phyloP scores from a whole-genome alignment of 2,113 vertebrate species.

The Montifringilla adamsi region DNA sequence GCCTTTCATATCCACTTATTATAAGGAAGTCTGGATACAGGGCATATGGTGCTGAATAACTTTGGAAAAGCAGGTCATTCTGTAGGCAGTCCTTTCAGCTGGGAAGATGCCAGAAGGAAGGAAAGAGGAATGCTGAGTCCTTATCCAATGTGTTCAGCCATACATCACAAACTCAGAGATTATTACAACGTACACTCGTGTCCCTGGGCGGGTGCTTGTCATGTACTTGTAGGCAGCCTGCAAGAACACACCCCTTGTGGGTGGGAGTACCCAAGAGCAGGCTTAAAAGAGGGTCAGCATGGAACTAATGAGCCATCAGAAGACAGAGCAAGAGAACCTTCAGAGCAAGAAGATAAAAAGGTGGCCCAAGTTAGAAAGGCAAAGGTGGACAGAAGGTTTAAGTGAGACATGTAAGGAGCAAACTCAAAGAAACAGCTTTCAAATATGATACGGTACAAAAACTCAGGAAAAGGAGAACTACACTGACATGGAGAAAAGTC shows the following conservation, averaged over 20 bases:
- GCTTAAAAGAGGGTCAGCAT: not conserved
- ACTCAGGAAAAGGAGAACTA: not conserved
- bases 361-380: not conserved
- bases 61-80: not conserved
- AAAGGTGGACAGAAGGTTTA: not conserved
- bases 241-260: not conserved
- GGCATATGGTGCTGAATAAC: not conserved
- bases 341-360: not conserved
- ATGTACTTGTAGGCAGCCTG: not conserved
- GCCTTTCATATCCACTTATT: not conserved
- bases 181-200: rapidly evolving
- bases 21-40: not conserved
- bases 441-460: not conserved
- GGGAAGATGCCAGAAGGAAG: not conserved
- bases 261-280: not conserved
- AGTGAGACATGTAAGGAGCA: not conserved
- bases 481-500: not conserved
- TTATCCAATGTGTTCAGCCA: rapidly evolving
- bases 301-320: not conserved
- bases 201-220: not conserved
- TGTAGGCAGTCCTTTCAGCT: not conserved
- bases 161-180: not conserved
- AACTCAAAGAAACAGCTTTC: not conserved
- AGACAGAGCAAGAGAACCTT: not conserved
- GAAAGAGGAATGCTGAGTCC: not conserved